Evolutionary conservation across 2,113 vertebrate species (phyloP), one percentile per base, ranked within the genome.

Genomic region (Oenanthe oenanthe): DNA sequence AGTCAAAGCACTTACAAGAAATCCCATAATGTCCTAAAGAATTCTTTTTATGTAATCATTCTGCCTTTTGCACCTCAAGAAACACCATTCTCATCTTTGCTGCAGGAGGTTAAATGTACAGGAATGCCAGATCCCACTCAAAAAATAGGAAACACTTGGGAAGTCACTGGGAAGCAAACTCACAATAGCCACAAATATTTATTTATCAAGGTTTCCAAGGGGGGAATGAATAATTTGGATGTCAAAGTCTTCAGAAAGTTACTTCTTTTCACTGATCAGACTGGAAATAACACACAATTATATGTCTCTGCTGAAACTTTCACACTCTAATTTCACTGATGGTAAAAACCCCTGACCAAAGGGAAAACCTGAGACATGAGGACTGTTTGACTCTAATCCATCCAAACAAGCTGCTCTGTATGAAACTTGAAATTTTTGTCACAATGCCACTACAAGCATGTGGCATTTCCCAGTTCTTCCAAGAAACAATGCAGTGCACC

Each of bases 61-160:
- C 18, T 36, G 17, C 24, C 19, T 63, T 47, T 34, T 42, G 17
- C n/a, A 50, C 14, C 34, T 85, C 50, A 61, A 36, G n/a, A 82
- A 75, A 60, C 45, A 61, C 2, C 11, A 38, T 21, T 21, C 31
- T 45, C 21, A 3, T 38, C 17, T 61, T 58, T 72, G n/a, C 11
- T 56, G 16, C 21, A 45, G 20, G 12, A 88, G 22, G 32, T 9
- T 21, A 21, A 60, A 63, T 0, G 22, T 11, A 17, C 6, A 34
- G 36, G 43, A 82, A 61, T 42, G 61, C 4, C 20, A 63, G 32
- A 45, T 38, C 13, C 50, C 58, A 12, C 22, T 24, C 6, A 47
- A 21, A 65, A 92, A 80, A 53, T 0, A 8, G 7, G 32, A 62
- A 22, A 25, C 3, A 2, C 38, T 80, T 4, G 0, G 7, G 17